A percentile compares a stretch with the other conserved stretches of the same genome.
phyloP scores from a whole-genome alignment of 1,140 invertebrate species.

The Cydia amplana region DNA sequence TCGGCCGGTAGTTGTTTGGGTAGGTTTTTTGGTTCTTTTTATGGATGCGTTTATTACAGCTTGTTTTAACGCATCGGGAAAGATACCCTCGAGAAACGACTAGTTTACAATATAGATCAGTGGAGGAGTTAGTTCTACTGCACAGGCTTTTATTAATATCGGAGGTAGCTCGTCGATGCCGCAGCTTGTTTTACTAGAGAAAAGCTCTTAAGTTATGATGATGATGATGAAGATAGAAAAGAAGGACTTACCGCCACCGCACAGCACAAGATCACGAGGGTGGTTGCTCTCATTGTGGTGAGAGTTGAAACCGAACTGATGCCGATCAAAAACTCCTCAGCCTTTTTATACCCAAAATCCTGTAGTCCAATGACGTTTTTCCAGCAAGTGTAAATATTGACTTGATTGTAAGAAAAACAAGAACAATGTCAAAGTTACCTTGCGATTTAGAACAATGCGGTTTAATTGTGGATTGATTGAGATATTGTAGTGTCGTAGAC shows the following conservation, averaged over 20 bases:
- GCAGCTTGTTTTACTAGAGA: too few species aligned
- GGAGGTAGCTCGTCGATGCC: too few species aligned
- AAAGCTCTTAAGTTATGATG: too few species aligned
- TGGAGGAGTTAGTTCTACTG: too few species aligned
- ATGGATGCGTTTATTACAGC: too few species aligned
- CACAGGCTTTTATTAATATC: too few species aligned
- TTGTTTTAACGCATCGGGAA: too few species aligned
- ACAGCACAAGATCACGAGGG: constrained; percentile 74
- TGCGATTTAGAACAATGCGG: constrained; percentile 56
- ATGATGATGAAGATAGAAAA: constrained; percentile 11
- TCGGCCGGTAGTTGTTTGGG: too few species aligned
- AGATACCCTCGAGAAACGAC: too few species aligned
- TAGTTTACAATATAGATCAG: too few species aligned
- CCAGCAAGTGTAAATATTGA: constrained; percentile 56
- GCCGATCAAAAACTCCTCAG: constrained; percentile 35
- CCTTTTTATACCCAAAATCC: constrained; percentile 60
- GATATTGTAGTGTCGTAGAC: constrained; percentile 38
- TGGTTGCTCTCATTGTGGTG: constrained; percentile 66
- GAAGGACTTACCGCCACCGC: constrained; percentile 64
- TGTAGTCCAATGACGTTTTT: constrained; percentile 44
- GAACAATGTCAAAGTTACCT: constrained; percentile 47
- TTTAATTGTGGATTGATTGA: constrained; percentile 55
- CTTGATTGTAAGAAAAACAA: constrained; percentile 42
- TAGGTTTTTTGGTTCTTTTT: too few species aligned
- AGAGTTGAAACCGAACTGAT: constrained; percentile 75